phyloP scores from a whole-genome alignment of 92 coral and sea anemone genomes.

The Porites lobata region DNA sequence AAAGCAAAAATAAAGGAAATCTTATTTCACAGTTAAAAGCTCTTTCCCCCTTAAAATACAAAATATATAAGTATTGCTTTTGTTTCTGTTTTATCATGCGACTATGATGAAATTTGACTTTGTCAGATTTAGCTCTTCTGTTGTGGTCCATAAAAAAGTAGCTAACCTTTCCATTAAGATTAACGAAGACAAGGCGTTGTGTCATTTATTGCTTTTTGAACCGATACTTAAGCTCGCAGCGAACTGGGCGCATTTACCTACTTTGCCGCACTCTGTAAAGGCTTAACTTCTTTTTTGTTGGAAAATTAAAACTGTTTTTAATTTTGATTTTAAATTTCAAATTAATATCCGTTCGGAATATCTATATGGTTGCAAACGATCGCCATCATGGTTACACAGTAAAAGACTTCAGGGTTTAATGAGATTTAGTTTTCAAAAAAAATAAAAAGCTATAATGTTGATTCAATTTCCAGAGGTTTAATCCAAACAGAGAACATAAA shows the following conservation, averaged over 20 bases:
- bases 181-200: slow-evolving; percentile 4
- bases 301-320: background rate
- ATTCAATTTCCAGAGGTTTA: background rate
- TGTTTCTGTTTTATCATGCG: background rate
- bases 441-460: background rate
- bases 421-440: no score
- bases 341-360: slow-evolving; percentile 2
- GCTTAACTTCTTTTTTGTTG: slow-evolving; percentile 7
- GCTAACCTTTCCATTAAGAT: background rate
- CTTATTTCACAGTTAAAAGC: background rate
- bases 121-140: background rate
- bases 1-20: background rate
- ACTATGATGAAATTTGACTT: background rate
- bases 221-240: background rate
- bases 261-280: slow-evolving; percentile 20
- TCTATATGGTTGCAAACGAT: no score
- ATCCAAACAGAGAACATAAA: background rate
- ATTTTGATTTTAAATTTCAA: background rate
- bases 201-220: background rate
- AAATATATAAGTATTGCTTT: no score
- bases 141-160: background rate
- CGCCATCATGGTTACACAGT: no score
- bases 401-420: no score
- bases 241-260: background rate
- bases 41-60: background rate